Evolutionary conservation across 2,113 vertebrate genomes (phyloP).

Genomic region (Osmerus eperlanus): DNA sequence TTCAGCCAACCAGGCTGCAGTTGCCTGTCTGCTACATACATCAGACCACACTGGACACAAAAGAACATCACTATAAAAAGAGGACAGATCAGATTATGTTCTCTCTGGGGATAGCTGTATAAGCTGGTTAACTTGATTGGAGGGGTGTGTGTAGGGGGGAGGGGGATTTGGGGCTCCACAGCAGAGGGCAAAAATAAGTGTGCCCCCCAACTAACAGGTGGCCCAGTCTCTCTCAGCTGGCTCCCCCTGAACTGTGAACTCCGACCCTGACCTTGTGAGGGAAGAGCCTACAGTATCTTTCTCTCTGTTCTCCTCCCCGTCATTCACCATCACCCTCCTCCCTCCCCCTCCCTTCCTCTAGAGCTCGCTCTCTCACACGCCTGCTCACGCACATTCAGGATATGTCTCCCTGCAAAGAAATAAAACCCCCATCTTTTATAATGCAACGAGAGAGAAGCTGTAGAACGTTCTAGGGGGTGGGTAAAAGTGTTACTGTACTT

Average conservation of each 20-base stretch:
- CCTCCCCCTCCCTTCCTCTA: neutral
- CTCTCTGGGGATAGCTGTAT: slow-evolving; percentile 62
- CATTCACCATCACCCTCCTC: neutral
- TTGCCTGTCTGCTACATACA: slow-evolving; percentile 18
- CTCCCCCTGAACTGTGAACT: slow-evolving; percentile 79
- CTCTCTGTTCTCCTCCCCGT: slow-evolving; percentile 26
- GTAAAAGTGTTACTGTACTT: slow-evolving; percentile 88
- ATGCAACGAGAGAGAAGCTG: slow-evolving; percentile 19
- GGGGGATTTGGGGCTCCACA: slow-evolving; percentile 59
- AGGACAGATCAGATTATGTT: slow-evolving; percentile 66
- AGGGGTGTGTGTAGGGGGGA: slow-evolving; percentile 33
- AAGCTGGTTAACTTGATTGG: slow-evolving; percentile 86
- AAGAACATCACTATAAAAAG: slow-evolving; percentile 23
- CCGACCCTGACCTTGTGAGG: slow-evolving; percentile 85
- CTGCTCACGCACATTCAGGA: neutral
- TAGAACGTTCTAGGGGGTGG: slow-evolving; percentile 21
- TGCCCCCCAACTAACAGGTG: slow-evolving; percentile 87
- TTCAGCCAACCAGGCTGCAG: neutral
- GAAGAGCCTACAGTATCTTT: slow-evolving; percentile 63
- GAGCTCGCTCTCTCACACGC: neutral
- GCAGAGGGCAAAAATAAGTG: slow-evolving; percentile 58
- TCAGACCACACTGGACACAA: slow-evolving; percentile 21
- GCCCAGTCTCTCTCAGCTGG: slow-evolving; percentile 92
- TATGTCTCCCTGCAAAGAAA: slow-evolving; percentile 48
- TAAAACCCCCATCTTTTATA: slow-evolving; percentile 29